These are phyloP conservation scores for Macrotus californicus DNA, from an alignment of 2,113 vertebrate genomes.

Conservation along the genomic window DNA sequence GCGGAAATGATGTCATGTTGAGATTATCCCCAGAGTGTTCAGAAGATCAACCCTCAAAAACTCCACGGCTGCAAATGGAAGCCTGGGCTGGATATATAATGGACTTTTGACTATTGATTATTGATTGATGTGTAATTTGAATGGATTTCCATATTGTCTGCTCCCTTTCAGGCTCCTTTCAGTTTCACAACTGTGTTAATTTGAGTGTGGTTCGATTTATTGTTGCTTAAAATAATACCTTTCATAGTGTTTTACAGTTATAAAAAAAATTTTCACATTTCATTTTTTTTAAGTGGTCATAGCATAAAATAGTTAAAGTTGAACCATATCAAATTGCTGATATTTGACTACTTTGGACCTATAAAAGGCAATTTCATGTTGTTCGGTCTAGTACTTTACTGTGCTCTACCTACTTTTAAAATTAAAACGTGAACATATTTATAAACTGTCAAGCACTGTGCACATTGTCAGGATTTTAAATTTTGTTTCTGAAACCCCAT, in stretches of 20 bases:
- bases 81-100: neutral
- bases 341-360: neutral
- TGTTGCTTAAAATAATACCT: conserved; percentile 7
- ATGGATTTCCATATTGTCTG: neutral
- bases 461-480: neutral
- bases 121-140: neutral
- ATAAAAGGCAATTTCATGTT: neutral
- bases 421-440: conserved; percentile 15
- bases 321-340: neutral
- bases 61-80: neutral
- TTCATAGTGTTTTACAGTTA: neutral
- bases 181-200: neutral
- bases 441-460: neutral
- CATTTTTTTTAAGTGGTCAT: conserved; percentile 18
- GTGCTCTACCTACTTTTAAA: neutral
- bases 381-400: neutral
- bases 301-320: neutral
- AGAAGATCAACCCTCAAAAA: neutral
- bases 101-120: neutral
- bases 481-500: neutral
- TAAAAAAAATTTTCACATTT: neutral
- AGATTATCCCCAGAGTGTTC: neutral
- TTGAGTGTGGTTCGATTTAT: neutral
- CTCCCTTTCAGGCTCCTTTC: neutral
- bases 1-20: neutral